phyloP scores from a whole-genome alignment of 2,797 vertebrate species.

The Cossypha polioptera region DNA sequence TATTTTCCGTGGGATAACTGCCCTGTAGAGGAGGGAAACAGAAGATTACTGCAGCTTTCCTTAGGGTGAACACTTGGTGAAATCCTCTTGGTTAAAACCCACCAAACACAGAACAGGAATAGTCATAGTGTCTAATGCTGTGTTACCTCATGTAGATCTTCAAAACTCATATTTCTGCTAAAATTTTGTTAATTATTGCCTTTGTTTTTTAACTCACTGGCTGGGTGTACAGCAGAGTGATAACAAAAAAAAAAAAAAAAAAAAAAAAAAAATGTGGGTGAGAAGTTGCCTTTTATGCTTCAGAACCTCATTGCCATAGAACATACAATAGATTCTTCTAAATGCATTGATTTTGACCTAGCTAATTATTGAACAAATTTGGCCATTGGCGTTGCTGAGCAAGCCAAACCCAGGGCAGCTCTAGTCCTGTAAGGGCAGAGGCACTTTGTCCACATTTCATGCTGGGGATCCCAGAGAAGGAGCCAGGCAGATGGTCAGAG shows the following conservation, averaged over 20 bases:
- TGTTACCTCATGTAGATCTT: background rate
- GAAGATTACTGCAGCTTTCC: background rate
- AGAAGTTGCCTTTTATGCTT: background rate
- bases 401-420: background rate
- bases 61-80: background rate
- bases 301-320: background rate
- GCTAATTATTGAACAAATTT: background rate
- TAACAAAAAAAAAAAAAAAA: background rate
- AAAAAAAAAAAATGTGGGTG: background rate
- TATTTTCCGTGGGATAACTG: background rate
- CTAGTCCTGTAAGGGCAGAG: background rate
- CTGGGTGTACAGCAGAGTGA: background rate
- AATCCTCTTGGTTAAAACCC: background rate
- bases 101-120: background rate
- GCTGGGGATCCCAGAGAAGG: fast-evolving
- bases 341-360: background rate
- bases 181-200: background rate
- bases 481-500: background rate
- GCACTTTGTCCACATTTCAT: fast-evolving
- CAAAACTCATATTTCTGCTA: background rate
- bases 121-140: background rate
- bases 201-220: background rate
- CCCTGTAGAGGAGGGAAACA: background rate
- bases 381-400: fast-evolving
- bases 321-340: background rate